Percentiles rank a stretch among this genome's conserved stretches.
These are phyloP conservation scores for Brassicogethes aeneus DNA, from an alignment of 2,888 invertebrate species.

Conservation along the genomic window DNA sequence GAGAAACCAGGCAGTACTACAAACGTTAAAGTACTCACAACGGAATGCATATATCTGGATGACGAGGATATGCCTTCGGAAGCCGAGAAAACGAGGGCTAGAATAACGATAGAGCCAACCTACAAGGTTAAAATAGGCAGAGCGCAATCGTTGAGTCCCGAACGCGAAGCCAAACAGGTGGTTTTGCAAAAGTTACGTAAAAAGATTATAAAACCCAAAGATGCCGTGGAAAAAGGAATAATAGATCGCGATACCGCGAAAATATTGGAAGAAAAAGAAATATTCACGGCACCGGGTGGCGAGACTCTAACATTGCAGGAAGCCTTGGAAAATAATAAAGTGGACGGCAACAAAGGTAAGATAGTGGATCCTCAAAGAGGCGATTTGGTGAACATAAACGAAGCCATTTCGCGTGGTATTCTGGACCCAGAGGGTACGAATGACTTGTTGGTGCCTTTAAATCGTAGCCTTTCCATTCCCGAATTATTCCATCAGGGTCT, in stretches of 20 bases:
- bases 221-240: conserved; percentile 70
- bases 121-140: conserved; percentile 56
- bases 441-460: conserved; percentile 69
- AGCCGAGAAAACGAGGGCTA: conserved; percentile 49
- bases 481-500: conserved; percentile 82
- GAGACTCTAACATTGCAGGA: conserved; percentile 62
- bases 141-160: conserved; percentile 50
- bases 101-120: conserved; percentile 54
- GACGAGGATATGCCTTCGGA: conserved; percentile 41
- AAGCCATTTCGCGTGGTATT: conserved; percentile 77
- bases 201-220: conserved; percentile 62
- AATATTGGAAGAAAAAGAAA: conserved; percentile 53
- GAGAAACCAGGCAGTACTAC: conserved; percentile 43
- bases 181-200: conserved; percentile 71
- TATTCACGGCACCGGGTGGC: conserved; percentile 47
- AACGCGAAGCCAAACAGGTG: conserved; percentile 58
- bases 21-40: conserved; percentile 26
- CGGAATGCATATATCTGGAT: conserved; percentile 34
- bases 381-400: conserved; percentile 67
- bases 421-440: conserved; percentile 69
- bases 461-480: conserved; percentile 70
- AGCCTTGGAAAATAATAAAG: conserved; percentile 59
- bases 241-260: conserved; percentile 69
- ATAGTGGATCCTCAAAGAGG: conserved; percentile 79
- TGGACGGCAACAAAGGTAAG: conserved; percentile 66